Base-by-base conservation (phyloP, 2,888 invertebrate species). In the Machimus rusticus region DNA sequence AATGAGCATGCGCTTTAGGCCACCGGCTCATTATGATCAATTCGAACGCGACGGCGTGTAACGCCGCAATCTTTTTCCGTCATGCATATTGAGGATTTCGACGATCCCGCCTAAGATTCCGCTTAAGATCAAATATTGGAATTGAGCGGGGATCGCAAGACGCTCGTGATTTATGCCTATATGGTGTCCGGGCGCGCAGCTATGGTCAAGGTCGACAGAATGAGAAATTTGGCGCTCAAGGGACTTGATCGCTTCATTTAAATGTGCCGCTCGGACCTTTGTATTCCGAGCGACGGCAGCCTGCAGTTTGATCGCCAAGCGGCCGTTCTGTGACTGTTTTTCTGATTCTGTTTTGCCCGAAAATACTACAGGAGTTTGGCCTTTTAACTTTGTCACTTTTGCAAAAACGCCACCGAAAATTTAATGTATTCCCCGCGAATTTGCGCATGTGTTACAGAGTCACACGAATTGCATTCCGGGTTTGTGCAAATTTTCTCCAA, bases 1-100 rank as follows among this genome's bases (percentile, higher is more conserved):
- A 89, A 89, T 89, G 89, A 89, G 90, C 89, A 88, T 89, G 89
- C 89, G 89, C 90, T 89, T 90, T 88, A 89, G 90, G 90, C 90
- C 88, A 90, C 88, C 89, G 89, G 89, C 89, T 89, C 90, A 89
- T 90, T 90, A 89, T 90, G 89, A 88, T 87, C 89, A 87, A 87
- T 86, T 86, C 86, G 77, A 86, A 86, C 86, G 77, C 77, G 55
- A 66, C 66, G 66, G 66, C 12, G 66, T 23, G 57, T 19, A 57
- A 57, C 57, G 57, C 57, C 9, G 23, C 2, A 2, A 23, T 23
- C 66, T 28, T 8, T 9, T 23, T 28, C 23, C 66, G 19, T 28
- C 66, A 28, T 12, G 23, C 43, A 12, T 66, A 28, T 9, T 19
- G 55, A 23, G 23, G 66, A 28, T 19, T 19, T 66, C 66, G 66